These are phyloP conservation scores for Delia radicum DNA, from an alignment of 1,140 invertebrate genomes.

Conservation along the genomic window DNA sequence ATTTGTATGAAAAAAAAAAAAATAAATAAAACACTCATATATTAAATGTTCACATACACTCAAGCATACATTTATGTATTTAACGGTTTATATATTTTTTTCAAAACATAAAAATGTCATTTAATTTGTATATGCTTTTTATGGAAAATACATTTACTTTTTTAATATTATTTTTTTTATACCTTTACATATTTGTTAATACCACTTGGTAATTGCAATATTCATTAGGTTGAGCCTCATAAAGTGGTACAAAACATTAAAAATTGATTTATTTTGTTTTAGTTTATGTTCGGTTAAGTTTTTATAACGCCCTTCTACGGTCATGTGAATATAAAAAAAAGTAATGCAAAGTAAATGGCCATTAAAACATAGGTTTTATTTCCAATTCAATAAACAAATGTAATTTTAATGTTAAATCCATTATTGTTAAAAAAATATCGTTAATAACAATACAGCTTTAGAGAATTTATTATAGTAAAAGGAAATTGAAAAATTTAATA, in stretches of 20 bases:
- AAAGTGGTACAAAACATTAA: neutral
- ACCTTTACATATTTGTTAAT: neutral
- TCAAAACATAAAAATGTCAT: neutral
- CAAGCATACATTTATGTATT: neutral
- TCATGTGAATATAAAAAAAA: neutral
- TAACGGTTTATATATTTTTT: neutral
- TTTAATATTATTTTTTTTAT: neutral
- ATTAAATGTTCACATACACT: neutral
- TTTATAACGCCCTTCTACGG: neutral
- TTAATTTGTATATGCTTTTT: no score
- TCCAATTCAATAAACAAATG: slow-evolving; percentile 6
- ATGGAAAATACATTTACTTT: no score
- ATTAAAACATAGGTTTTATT: slow-evolving; percentile 15
- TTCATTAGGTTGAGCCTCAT: neutral
- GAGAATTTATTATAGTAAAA: neutral
- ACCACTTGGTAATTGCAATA: neutral
- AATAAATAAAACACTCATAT: neutral
- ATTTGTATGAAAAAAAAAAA: neutral
- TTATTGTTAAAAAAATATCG: neutral
- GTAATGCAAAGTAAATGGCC: neutral
- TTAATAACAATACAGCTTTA: neutral
- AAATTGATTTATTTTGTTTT: neutral
- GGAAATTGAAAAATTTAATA: neutral
- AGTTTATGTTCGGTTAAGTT: neutral
- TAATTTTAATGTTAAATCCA: neutral